Conservation (phyloP, 2,797 vertebrate species). For the Acanthurus tractus region DNA sequence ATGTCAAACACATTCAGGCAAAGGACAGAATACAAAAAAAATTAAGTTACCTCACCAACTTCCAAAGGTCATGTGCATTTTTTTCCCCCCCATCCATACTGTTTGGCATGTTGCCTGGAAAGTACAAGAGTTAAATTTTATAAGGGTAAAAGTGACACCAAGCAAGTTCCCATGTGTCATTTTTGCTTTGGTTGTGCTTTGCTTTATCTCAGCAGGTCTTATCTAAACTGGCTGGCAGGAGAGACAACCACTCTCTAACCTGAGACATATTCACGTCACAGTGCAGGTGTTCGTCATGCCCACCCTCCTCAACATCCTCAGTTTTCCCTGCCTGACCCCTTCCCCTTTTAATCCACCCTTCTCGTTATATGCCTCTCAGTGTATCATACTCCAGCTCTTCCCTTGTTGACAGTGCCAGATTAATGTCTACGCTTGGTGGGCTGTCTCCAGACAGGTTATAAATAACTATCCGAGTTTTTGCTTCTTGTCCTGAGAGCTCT, state of each 20-base stretch:
- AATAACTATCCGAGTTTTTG: slow-evolving; percentile 79
- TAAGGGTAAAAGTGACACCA: slow-evolving; percentile 33
- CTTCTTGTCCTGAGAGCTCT: slow-evolving; percentile 81
- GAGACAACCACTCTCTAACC: slow-evolving; percentile 24
- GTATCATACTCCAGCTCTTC: slow-evolving; percentile 68
- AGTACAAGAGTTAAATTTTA: slow-evolving; percentile 37
- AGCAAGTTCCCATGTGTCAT: slow-evolving; percentile 33
- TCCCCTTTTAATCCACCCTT: slow-evolving; percentile 46
- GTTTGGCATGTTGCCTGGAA: slow-evolving; percentile 40
- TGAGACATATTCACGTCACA: slow-evolving; percentile 36
- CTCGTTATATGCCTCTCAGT: slow-evolving; percentile 58
- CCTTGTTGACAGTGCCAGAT: slow-evolving; percentile 79
- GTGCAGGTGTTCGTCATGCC: slow-evolving; percentile 20
- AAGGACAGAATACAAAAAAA: slow-evolving; percentile 21
- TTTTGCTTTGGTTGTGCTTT: slow-evolving; percentile 37
- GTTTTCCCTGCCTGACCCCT: slow-evolving; percentile 41
- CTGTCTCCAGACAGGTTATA: slow-evolving; percentile 83
- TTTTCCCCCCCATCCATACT: not conserved
- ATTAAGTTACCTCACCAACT: slow-evolving; percentile 4
- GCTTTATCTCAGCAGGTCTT: slow-evolving; percentile 38
- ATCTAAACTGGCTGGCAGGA: slow-evolving; percentile 31
- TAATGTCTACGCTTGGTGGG: slow-evolving; percentile 75
- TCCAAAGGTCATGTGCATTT: slow-evolving; percentile 6
- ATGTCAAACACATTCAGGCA: slow-evolving; percentile 26
- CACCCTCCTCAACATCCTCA: slow-evolving; percentile 38